phyloP scores from a whole-genome alignment of 2,888 invertebrate genomes.

The Anticlea derivata region DNA sequence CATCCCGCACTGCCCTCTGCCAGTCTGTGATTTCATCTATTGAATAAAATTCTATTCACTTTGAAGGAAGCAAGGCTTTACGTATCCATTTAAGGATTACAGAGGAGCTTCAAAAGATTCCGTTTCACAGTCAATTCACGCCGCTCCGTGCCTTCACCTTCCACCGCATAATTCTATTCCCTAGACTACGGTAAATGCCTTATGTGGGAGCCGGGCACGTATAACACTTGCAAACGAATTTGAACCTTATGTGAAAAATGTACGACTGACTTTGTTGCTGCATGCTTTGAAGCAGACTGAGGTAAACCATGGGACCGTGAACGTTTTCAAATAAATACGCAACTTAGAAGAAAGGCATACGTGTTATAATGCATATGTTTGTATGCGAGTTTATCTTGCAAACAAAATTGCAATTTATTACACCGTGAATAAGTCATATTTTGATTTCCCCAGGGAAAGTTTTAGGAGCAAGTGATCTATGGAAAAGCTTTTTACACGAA shows the following conservation, averaged over 20 bases:
- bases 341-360: background rate
- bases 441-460: constrained; percentile 4
- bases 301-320: background rate
- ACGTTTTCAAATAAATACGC: background rate
- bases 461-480: constrained; percentile 5
- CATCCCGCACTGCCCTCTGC: too few relatives aligned
- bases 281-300: background rate
- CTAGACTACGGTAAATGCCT: constrained; percentile 5
- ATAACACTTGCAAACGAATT: background rate
- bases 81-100: background rate
- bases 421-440: background rate
- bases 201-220: background rate
- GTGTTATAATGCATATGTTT: constrained; percentile 2
- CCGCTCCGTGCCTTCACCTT: background rate
- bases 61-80: background rate
- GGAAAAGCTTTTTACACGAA: constrained; percentile 9
- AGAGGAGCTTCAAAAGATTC: background rate
- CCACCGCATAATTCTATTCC: constrained; percentile 6
- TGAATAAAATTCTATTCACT: background rate
- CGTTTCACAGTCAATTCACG: constrained; percentile 6
- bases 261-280: background rate
- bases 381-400: background rate
- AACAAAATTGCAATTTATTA: constrained; percentile 8
- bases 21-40: too few relatives aligned
- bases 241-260: background rate